Evolutionary conservation across 2,888 invertebrate genomes (phyloP).

Genomic region (Sceliomorpha sp.): DNA sequence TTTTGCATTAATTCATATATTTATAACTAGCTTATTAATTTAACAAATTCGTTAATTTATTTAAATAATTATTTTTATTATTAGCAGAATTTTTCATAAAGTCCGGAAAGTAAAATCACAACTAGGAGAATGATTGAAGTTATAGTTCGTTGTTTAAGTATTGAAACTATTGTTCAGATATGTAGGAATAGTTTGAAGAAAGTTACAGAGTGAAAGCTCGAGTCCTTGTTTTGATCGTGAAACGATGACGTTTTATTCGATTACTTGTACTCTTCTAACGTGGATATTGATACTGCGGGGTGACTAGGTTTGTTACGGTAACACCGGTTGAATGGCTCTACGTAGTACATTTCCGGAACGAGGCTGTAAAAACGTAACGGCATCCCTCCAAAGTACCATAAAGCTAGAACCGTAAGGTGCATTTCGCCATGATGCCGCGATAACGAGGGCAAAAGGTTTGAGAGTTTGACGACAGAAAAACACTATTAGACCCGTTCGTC

Average conservation of each 20-base stretch:
- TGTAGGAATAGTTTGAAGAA: no score
- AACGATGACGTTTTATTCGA: slow-evolving; percentile 13
- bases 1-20: no score
- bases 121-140: no score
- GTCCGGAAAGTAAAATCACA: no score
- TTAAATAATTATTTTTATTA: no score
- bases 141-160: no score
- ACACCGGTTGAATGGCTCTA: slow-evolving; percentile 64
- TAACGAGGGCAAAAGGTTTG: slow-evolving; percentile 40
- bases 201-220: no score
- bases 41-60: no score
- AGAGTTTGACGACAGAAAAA: slow-evolving; percentile 16
- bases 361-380: slow-evolving; percentile 79
- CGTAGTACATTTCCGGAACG: slow-evolving; percentile 69
- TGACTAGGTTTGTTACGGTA: slow-evolving; percentile 52
- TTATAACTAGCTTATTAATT: no score
- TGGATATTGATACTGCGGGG: slow-evolving; percentile 25
- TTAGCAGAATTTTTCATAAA: no score
- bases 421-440: slow-evolving; percentile 72
- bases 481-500: slow-evolving; percentile 26
- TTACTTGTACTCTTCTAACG: slow-evolving; percentile 24
- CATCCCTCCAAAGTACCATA: slow-evolving; percentile 77
- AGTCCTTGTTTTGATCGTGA: no score
- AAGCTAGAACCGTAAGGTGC: slow-evolving; percentile 77
- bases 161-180: no score